phyloP scores from a whole-genome alignment of 1,140 invertebrate species.

The Leptinotarsa undecemlineata region DNA sequence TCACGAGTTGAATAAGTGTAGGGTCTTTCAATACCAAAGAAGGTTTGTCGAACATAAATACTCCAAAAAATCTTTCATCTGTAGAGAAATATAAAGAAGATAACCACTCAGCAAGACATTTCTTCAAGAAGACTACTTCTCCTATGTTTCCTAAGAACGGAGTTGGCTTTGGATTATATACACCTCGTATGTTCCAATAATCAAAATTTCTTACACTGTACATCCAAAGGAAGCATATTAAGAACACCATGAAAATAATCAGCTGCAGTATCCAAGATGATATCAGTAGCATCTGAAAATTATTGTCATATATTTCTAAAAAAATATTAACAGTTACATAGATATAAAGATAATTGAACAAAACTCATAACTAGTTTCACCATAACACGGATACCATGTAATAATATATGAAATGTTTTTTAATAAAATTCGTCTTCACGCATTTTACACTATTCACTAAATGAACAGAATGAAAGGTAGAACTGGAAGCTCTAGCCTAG shows the following conservation, averaged over 20 bases:
- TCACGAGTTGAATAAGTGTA: slow-evolving; percentile 61
- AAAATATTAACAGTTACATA: neutral
- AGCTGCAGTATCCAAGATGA: slow-evolving; percentile 11
- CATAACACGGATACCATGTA: no score
- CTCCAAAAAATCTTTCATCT: slow-evolving; percentile 47
- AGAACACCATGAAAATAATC: neutral
- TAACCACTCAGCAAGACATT: slow-evolving; percentile 37
- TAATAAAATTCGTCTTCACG: no score
- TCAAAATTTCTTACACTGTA: slow-evolving; percentile 4
- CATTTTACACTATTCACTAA: no score
- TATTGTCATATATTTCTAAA: neutral
- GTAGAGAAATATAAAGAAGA: slow-evolving; percentile 46
- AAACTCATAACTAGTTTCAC: no score
- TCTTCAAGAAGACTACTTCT: slow-evolving; percentile 39
- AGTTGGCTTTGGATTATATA: slow-evolving; percentile 49
- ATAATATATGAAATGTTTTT: no score
- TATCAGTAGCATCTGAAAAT: slow-evolving; percentile 19
- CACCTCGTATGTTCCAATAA: slow-evolving; percentile 57
- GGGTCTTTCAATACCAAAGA: slow-evolving; percentile 56
- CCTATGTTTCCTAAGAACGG: slow-evolving; percentile 53
- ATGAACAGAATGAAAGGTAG: no score
- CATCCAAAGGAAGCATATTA: slow-evolving; percentile 3
- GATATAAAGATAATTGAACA: neutral
- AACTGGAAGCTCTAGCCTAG: no score
- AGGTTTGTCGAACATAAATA: slow-evolving; percentile 49